phyloP scores from a whole-genome alignment of 2,797 vertebrate genomes.

The Schizopygopsis pylzovi region DNA sequence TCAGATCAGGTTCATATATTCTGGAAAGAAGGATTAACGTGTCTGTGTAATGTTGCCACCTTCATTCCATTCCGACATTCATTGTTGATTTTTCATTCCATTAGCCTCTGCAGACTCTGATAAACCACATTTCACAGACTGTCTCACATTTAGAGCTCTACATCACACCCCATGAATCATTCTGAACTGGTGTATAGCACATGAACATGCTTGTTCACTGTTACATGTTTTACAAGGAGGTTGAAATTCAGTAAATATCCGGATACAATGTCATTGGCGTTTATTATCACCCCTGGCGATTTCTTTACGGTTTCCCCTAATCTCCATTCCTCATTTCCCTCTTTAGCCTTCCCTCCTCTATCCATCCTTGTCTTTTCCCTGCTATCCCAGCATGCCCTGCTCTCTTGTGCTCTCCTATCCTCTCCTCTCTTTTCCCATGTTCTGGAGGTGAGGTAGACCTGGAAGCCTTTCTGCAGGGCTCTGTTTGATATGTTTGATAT shows the following conservation, averaged over 20 bases:
- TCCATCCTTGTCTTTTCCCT: conserved; percentile 37
- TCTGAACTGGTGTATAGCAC: background rate
- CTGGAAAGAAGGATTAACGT: background rate
- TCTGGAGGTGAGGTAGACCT: conserved; percentile 83
- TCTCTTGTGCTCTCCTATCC: conserved; percentile 52
- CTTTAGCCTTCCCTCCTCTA: conserved; percentile 3
- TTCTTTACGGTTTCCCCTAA: background rate
- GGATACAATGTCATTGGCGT: conserved; percentile 12
- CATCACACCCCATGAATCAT: background rate
- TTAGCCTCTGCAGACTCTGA: background rate
- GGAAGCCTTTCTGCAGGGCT: conserved; percentile 96
- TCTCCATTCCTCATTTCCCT: conserved; percentile 12
- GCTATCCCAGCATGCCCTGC: conserved; percentile 50
- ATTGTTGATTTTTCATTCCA: background rate
- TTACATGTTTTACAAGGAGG: background rate
- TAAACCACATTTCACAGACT: background rate
- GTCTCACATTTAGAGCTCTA: background rate
- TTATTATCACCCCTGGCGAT: background rate
- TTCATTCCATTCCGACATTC: background rate
- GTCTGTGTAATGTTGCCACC: background rate
- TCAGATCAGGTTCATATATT: conserved; percentile 2
- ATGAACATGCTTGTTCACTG: background rate
- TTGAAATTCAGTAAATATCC: background rate
- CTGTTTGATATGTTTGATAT: conserved; percentile 99
- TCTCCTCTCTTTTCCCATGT: conserved; percentile 61